Percentiles rank a stretch among this genome's conserved stretches.
These are phyloP conservation scores for Ceriagrion tenellum DNA, from an alignment of 2,888 invertebrate species.

Conservation along the genomic window DNA sequence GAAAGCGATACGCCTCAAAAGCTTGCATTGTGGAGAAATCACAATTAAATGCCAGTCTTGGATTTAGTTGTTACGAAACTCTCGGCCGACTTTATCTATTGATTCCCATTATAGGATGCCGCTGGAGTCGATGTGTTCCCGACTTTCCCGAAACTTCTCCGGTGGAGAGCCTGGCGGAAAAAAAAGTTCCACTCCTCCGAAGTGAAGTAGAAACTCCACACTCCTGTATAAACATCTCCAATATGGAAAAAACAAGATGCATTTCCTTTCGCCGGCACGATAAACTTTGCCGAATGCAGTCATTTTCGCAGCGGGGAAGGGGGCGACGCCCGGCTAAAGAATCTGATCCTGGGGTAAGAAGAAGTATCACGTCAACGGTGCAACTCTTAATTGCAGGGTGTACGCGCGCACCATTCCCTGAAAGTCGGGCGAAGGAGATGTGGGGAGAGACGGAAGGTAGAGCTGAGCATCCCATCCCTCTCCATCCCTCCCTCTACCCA, in stretches of 20 bases:
- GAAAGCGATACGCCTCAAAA: not conserved
- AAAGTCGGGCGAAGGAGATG: too few species aligned
- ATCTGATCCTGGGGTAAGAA: not conserved
- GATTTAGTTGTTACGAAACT: not conserved
- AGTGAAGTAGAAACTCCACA: not conserved
- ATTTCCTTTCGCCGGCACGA: not conserved
- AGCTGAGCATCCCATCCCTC: not conserved
- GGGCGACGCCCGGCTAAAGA: not conserved
- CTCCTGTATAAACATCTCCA: not conserved
- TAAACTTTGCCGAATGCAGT: not conserved
- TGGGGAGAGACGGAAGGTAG: too few species aligned
- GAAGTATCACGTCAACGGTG: not conserved
- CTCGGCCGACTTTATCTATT: not conserved
- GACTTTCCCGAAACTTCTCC: not conserved
- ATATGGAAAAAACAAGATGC: not conserved
- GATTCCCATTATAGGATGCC: not conserved
- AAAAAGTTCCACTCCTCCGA: not conserved
- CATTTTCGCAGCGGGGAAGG: not conserved
- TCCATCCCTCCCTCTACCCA: too few species aligned
- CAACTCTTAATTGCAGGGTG: not conserved
- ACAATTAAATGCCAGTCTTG: not conserved
- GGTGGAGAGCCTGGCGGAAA: not conserved
- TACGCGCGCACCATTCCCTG: not conserved
- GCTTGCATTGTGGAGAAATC: not conserved
- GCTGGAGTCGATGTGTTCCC: not conserved